phyloP scores from a whole-genome alignment of 2,888 invertebrate species.

The Rosalia funebris region DNA sequence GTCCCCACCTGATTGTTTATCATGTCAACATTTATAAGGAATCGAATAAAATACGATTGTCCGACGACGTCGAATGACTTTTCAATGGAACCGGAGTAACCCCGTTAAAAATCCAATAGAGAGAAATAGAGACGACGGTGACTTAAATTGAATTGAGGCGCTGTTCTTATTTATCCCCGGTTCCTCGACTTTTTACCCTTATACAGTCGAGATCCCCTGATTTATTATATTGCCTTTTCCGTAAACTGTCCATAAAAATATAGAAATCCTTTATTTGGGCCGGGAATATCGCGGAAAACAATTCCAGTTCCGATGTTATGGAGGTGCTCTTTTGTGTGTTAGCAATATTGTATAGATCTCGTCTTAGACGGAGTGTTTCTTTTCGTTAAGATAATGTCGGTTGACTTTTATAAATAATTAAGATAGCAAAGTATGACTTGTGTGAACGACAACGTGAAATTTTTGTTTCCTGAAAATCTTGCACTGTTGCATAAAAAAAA shows the following conservation, averaged over 20 bases:
- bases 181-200: slow-evolving; percentile 30
- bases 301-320: slow-evolving; percentile 1
- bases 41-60: slow-evolving; percentile 6
- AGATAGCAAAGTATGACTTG: no score
- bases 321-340: no score
- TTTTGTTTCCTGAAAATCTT: no score
- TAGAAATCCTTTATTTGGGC: slow-evolving; percentile 15
- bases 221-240: slow-evolving; percentile 42
- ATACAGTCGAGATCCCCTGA: slow-evolving; percentile 39
- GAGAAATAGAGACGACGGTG: slow-evolving; percentile 34
- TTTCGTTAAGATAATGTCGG: no score
- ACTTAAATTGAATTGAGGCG: slow-evolving; percentile 41
- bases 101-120: slow-evolving; percentile 38
- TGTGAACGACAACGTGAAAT: no score
- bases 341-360: no score
- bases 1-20: not conserved
- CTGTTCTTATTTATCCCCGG: slow-evolving; percentile 39
- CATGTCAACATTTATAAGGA: not conserved
- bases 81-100: slow-evolving; percentile 24
- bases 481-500: no score
- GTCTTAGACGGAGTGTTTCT: no score
- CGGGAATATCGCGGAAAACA: slow-evolving; percentile 11
- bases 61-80: slow-evolving; percentile 4
- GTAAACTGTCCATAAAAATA: slow-evolving; percentile 44
- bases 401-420: no score